A percentile compares a stretch with the other conserved stretches of the same genome.
Conservation (phyloP, 2,888 invertebrate species). For the Harpalus rubripes region DNA sequence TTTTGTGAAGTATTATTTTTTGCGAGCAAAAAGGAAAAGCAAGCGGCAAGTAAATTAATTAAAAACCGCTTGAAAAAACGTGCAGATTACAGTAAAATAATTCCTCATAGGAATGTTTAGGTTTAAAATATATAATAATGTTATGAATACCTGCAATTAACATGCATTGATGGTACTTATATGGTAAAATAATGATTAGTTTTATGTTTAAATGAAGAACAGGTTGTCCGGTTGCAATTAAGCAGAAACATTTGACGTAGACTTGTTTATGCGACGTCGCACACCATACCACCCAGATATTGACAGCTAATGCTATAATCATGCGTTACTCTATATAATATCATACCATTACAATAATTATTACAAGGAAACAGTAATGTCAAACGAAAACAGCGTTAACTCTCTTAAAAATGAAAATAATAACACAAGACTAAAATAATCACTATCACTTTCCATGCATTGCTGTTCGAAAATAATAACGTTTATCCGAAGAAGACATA, state of each 20-base stretch:
- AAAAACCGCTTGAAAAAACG: background rate
- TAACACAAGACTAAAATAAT: no score
- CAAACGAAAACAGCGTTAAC: background rate
- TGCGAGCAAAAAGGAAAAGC: background rate
- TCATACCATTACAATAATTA: background rate
- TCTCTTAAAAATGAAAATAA: no score
- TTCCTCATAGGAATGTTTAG: constrained; percentile 28
- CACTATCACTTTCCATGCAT: no score
- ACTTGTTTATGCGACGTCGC: constrained; percentile 28
- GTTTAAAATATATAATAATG: constrained; percentile 46
- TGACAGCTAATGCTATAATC: constrained; percentile 40
- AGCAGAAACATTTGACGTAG: constrained; percentile 40
- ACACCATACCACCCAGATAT: constrained; percentile 37
- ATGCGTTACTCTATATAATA: constrained; percentile 19
- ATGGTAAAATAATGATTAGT: constrained; percentile 51
- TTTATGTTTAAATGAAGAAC: constrained; percentile 48
- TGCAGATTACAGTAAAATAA: constrained; percentile 37
- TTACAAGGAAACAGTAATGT: background rate
- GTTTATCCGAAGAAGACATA: no score
- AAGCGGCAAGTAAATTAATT: constrained; percentile 8
- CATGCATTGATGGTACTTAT: constrained; percentile 55
- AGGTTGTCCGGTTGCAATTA: constrained; percentile 41
- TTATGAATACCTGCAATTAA: constrained; percentile 48
- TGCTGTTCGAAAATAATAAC: no score
- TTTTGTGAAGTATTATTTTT: background rate